Evolutionary conservation across 2,113 vertebrate species (phyloP).

Genomic region (Erythrocercus mccallii): DNA sequence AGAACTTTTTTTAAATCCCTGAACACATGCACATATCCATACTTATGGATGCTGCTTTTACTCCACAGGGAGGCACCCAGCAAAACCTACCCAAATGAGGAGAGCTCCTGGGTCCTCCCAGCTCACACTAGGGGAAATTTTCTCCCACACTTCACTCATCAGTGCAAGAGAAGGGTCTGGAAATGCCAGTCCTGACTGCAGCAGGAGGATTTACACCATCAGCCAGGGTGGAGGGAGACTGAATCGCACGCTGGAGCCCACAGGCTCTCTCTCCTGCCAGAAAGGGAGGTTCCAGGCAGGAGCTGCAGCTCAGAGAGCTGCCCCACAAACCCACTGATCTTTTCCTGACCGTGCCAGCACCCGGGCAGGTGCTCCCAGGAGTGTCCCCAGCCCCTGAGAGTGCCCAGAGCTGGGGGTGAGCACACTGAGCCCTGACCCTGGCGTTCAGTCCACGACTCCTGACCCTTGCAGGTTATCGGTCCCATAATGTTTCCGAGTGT

Average conservation of each 20-base stretch:
- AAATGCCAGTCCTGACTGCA: background rate
- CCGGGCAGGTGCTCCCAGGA: background rate
- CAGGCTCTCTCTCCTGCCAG: background rate
- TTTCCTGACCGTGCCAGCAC: background rate
- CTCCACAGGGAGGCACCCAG: background rate
- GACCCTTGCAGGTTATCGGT: constrained; percentile 48
- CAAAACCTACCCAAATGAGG: background rate
- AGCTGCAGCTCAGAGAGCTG: background rate
- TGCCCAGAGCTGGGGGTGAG: background rate
- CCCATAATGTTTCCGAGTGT: background rate
- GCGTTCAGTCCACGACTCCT: background rate
- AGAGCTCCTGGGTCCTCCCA: background rate
- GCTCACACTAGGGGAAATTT: fast-evolving
- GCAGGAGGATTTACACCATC: background rate
- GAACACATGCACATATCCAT: background rate
- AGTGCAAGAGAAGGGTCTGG: background rate
- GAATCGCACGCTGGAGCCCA: background rate
- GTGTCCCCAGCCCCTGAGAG: background rate
- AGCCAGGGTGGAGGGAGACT: fast-evolving
- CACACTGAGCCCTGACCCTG: fast-evolving
- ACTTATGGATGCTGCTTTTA: background rate
- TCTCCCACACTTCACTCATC: background rate
- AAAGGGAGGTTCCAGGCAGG: background rate
- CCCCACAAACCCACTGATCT: background rate
- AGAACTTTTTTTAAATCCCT: background rate